Conservation (phyloP, 2,113 vertebrate genomes). For the Colius striatus region DNA sequence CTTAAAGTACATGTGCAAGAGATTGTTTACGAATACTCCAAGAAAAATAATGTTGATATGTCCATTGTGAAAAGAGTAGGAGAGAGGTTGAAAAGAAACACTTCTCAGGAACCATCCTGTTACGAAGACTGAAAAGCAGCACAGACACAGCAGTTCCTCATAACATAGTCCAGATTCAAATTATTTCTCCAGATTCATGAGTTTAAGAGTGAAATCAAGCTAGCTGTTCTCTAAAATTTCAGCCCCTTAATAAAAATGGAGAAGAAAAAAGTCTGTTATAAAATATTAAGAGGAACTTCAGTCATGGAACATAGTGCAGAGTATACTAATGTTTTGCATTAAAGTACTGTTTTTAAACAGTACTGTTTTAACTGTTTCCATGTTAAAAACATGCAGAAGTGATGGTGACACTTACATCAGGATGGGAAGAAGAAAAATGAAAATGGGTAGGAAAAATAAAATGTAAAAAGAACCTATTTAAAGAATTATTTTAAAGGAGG, state of each 20-base stretch:
- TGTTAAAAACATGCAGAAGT: not conserved
- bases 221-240: not conserved
- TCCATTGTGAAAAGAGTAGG: not conserved
- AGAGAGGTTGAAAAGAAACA: not conserved
- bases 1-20: not conserved
- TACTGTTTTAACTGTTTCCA: not conserved
- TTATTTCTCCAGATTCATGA: not conserved
- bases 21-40: not conserved
- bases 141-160: not conserved
- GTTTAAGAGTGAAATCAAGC: not conserved
- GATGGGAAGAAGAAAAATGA: not conserved
- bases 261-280: not conserved
- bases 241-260: not conserved
- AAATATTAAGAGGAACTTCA: not conserved
- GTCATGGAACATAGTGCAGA: not conserved
- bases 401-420: not conserved
- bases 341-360: not conserved
- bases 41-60: not conserved
- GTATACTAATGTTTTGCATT: not conserved
- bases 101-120: not conserved
- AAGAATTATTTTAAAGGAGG: not conserved
- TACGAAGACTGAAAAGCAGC: not conserved
- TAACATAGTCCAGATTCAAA: not conserved
- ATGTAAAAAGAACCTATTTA: not conserved
- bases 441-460: not conserved